Base-by-base conservation (phyloP, 1,140 invertebrate species). In the Drosophila pseudoobscura region DNA sequence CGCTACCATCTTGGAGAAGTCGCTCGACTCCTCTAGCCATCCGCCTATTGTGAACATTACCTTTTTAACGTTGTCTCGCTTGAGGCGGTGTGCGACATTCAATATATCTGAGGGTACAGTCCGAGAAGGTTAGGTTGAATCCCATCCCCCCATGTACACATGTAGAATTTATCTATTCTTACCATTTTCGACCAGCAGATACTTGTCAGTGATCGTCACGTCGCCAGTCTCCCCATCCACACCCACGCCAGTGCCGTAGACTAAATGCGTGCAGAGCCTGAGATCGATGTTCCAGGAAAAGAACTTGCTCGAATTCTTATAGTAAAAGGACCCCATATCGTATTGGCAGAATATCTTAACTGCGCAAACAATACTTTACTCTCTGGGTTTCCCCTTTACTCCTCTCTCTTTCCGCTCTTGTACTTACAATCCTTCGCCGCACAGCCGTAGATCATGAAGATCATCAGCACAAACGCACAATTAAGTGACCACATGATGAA, bases 31-130 rank as follows among this genome's bases (percentile, higher is more conserved):
- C 80, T 94, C 93, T 59, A 93, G 94, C 94, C 94, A 95, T 2
- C 95, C 95, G 9, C 96, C 96, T 47, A 96, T 93, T 0, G 95
- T 94, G 0, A 96, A 63, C 6, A 96, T 50, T 0, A 93, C 92
- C 84, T 96, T 96, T 2, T 94, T 53, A 0, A 74, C 13, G 35
- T 91, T 87, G 0, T 62, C 31, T n/a, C 0, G 13, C 9, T 39
- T 83, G 4, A 72, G 13, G 0, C 8, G 20, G 1, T 9, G 5
- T 7, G 15, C 24, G 2, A 20, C 2, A 0, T 0, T 4, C 2
- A 75, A 2, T 9, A 65, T 13, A 1, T 46, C 69, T 75, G n/a
- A 13, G 8, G 11, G 17, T 15, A 43, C 31, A 11, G 17, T 15
- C 49, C 31, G 1, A 41, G n/a, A 22, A 20, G 17, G 13, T 6